Evolutionary conservation across 2,888 invertebrate genomes (phyloP), one percentile per base, ranked within the genome.

Genomic region (Corbicula japonica): DNA sequence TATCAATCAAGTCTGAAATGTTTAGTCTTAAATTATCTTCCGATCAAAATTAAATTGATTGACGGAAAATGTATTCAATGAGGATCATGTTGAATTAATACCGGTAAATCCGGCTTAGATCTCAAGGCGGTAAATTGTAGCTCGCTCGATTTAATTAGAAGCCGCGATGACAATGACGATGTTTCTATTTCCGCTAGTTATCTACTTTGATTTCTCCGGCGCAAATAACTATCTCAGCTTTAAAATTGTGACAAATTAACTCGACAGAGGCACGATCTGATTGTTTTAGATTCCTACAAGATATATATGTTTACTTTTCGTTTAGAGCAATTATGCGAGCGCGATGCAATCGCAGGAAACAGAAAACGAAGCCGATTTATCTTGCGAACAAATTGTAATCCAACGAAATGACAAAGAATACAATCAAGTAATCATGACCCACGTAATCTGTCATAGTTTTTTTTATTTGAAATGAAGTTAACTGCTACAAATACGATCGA

Each of bases 21-120:
- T 70, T 79, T 70, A 75, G 74, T 75, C 75, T 76, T 62, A 82
- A 82, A 76, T 82, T 76, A 76, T 78, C 76, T 72, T 44, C 65
- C 63, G 69, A 82, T 82, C 78, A 82, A 82, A 82, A 78, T 82
- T 82, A 78, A 78, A 78, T 82, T 82, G 82, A 82, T 82, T 75
- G 82, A 76, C 76, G 82, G 73, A 72, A 82, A 81, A 82, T 82
- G 82, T 82, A 78, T 71, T 82, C 78, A 82, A 82, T 69, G 72
- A 60, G 74, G 82, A 75, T 76, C 62, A 71, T 62, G 61, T 60
- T 58, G 74, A 81, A 81, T 81, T 81, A 82, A 82, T 75, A 65
- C 82, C 75, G 65, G 60, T 58, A 72, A 78, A 82, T 75, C 82
- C 82, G 72, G 82, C 78, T 82, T 82, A 82, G 72, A 68, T 75